Percentiles rank a stretch among this genome's conserved stretches.
Evolutionary conservation across 1,140 invertebrate genomes (phyloP).

Genomic region (Pseudomyrmex sp.): DNA sequence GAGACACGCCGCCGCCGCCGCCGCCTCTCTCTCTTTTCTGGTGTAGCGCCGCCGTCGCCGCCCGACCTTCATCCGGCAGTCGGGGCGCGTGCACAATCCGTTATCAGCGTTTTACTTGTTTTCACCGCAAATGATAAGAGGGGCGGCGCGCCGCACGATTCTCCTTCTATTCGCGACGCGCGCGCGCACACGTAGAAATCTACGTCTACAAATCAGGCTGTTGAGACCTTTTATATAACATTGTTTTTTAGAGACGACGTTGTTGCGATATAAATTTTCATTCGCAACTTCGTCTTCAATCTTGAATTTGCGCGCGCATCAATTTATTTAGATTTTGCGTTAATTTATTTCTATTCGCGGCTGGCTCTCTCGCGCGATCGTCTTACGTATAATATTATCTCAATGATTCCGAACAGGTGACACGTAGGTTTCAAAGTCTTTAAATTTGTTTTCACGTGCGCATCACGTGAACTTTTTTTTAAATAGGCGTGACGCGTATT

Average conservation of each 20-base stretch:
- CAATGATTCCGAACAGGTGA: background rate
- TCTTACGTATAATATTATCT: too few relatives aligned
- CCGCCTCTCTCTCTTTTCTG: slow-evolving; percentile 5
- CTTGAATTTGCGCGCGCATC: background rate
- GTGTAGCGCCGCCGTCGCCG: background rate
- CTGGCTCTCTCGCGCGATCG: too few relatives aligned
- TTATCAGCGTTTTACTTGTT: slow-evolving; percentile 75
- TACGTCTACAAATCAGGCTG: background rate
- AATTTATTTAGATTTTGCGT: too few relatives aligned
- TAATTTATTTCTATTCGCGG: too few relatives aligned
- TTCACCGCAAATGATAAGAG: slow-evolving; percentile 69
- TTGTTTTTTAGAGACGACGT: background rate
- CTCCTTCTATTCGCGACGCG: background rate
- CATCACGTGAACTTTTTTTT: background rate
- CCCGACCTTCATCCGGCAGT: slow-evolving; percentile 50
- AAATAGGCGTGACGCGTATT: background rate
- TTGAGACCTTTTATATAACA: background rate
- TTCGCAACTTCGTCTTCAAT: slow-evolving; percentile 6
- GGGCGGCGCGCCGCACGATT: slow-evolving; percentile 12
- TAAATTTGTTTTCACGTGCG: background rate
- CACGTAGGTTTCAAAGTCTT: background rate
- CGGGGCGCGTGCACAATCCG: slow-evolving; percentile 47
- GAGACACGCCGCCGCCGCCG: background rate
- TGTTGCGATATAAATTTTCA: background rate
- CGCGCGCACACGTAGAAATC: too few relatives aligned